Base-by-base conservation (phyloP, 2,888 invertebrate genomes). In the Acrocera orbiculus region DNA sequence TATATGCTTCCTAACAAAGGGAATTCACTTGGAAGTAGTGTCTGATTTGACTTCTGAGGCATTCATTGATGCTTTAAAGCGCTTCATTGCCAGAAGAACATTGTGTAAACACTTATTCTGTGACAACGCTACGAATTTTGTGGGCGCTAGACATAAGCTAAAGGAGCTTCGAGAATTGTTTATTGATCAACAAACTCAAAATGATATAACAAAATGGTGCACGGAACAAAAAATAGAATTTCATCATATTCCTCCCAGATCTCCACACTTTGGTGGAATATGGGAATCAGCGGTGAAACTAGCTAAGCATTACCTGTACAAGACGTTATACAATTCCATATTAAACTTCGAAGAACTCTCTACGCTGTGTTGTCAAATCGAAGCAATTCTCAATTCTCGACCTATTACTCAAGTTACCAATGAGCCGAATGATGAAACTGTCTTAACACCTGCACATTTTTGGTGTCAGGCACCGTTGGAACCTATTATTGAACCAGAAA, bases 91-190 rank as follows among this genome's bases (percentile, higher is more conserved):
- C n/a, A n/a, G n/a, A n/a, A n/a, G n/a, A n/a, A 40, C 39, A 9
- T 17, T 31, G 5, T 39, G 37, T n/a, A 16, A 30, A 7, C 22
- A 37, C 11, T 22, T 42, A 8, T 41, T 39, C 25, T 41, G 36
- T 14, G 40, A 41, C 15, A 41, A 41, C 27, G 42, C 38, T 3
- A 42, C 42, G 2, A 40, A 40, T 9, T 42, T 43, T 27, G 35
- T 41, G 27, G 39, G 40, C 11, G 38, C 44, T 17, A 34, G 34
- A 2, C 17, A 15, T 10, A 11, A 38, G 26, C 16, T 40, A 5
- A 11, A 19, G 1, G 36, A 34, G 14, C 29, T 38, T 16, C 14
- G 35, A 23, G 13, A 14, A n/a, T 23, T 27, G 5, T 38, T 40
- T 17, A 37, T 34, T 31, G 36, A 34, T n/a, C 27, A 36, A 31